phyloP scores from a whole-genome alignment of 2,888 invertebrate genomes.

The Lydus trimaculatus region DNA sequence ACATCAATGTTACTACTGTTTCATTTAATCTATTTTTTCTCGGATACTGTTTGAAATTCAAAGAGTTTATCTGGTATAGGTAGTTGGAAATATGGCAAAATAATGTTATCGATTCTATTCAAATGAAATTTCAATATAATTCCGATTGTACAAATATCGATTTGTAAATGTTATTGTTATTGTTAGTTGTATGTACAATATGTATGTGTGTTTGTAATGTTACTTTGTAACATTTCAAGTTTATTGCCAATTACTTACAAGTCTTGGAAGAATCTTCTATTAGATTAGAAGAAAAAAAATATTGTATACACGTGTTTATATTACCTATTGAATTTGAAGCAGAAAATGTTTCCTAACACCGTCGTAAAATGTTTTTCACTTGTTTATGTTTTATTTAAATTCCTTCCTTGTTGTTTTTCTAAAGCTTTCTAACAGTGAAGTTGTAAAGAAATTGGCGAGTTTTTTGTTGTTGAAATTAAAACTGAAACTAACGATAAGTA shows the following conservation, averaged over 20 bases:
- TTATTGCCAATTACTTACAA: conserved; percentile 5
- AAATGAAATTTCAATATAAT: not conserved
- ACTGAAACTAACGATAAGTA: too few species aligned
- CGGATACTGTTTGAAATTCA: not conserved
- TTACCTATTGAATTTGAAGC: conserved; percentile 7
- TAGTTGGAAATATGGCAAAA: not conserved
- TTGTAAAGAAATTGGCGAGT: not conserved
- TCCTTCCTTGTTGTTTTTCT: not conserved
- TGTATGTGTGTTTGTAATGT: not conserved
- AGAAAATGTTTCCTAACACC: not conserved
- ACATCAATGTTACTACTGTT: not conserved
- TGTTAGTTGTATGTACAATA: not conserved
- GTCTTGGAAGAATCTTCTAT: not conserved
- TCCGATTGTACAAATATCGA: not conserved
- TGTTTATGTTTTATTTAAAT: not conserved
- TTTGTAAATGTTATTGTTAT: not conserved
- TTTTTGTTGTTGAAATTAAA: not conserved
- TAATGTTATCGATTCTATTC: not conserved
- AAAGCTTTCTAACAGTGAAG: not conserved
- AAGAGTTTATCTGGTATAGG: too few species aligned
- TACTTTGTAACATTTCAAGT: conserved; percentile 1
- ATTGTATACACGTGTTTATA: not conserved
- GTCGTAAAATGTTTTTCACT: not conserved
- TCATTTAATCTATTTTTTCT: not conserved
- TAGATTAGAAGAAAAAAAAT: conserved; percentile 3